phyloP scores from a whole-genome alignment of 2,113 vertebrate genomes.

The Campylomormyrus tamandua region DNA sequence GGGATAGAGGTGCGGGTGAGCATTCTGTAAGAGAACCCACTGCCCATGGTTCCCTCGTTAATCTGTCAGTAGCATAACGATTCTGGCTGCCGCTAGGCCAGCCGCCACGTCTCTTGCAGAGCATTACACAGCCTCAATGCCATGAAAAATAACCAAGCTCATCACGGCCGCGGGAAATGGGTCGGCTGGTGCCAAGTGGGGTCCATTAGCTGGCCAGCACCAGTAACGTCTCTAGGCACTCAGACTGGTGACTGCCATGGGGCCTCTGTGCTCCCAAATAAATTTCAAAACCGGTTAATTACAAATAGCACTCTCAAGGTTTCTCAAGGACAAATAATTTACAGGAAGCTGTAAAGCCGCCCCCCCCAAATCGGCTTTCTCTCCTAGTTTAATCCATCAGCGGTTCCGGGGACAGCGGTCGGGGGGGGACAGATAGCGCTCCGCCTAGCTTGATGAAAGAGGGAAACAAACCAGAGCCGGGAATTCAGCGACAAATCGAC shows the following conservation, averaged over 20 bases:
- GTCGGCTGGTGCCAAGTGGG: not conserved
- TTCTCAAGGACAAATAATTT: not conserved
- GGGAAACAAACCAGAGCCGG: conserved; percentile 23
- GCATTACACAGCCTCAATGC: not conserved
- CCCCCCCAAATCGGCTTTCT: not conserved
- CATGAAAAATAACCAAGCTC: not conserved
- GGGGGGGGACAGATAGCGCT: conserved; percentile 36
- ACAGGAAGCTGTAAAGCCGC: not conserved
- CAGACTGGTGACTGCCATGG: not conserved
- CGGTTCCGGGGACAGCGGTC: conserved; percentile 18
- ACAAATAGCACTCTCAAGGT: not conserved
- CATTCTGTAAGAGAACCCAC: not conserved
- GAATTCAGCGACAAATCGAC: conserved; percentile 33
- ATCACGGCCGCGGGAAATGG: not conserved
- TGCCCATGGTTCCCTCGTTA: not conserved
- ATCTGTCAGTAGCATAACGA: not conserved
- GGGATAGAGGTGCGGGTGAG: not conserved
- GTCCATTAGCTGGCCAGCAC: not conserved
- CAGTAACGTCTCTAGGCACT: not conserved
- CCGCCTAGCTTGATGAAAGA: conserved; percentile 28
- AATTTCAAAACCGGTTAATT: not conserved
- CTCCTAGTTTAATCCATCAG: conserved; percentile 5
- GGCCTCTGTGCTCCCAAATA: not conserved
- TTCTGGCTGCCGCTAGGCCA: not conserved
- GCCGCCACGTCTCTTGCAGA: not conserved